Conservation (phyloP, 1,140 invertebrate genomes). For the Drosophila miranda region DNA sequence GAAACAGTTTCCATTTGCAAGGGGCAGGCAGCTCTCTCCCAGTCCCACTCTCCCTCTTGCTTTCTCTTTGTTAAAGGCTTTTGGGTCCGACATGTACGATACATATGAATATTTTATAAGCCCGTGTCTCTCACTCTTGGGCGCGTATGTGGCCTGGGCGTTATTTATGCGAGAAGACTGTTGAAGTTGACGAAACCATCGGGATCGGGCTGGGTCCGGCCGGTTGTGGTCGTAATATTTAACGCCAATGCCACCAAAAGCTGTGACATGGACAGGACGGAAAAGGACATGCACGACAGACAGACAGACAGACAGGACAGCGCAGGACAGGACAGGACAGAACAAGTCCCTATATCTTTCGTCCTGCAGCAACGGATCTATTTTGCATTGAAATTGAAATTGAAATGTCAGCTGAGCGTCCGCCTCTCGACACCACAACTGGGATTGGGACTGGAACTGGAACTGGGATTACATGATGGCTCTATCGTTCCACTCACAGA, state of each 20-base stretch:
- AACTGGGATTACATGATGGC: too few relatives aligned
- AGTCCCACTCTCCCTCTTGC: background rate
- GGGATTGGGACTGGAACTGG: too few relatives aligned
- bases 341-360: background rate
- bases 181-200: conserved; percentile 56
- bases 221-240: conserved; percentile 57
- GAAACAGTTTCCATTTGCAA: conserved; percentile 70
- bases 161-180: conserved; percentile 51
- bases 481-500: too few relatives aligned
- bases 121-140: conserved; percentile 32
- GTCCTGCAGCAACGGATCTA: conserved; percentile 27
- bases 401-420: conserved; percentile 58
- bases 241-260: conserved; percentile 42
- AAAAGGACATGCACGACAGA: too few relatives aligned
- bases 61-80: conserved; percentile 52
- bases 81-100: conserved; percentile 55
- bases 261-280: too few relatives aligned
- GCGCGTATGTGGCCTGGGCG: conserved; percentile 11
- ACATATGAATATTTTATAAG: conserved; percentile 79
- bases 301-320: too few relatives aligned
- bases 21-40: background rate
- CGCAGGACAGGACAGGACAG: too few relatives aligned
- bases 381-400: conserved; percentile 77
- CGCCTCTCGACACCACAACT: conserved; percentile 13
- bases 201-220: background rate